Percentiles rank a stretch among this genome's conserved stretches.
Evolutionary conservation across 2,888 invertebrate genomes (phyloP).

Genomic region (Mythimna impura): DNA sequence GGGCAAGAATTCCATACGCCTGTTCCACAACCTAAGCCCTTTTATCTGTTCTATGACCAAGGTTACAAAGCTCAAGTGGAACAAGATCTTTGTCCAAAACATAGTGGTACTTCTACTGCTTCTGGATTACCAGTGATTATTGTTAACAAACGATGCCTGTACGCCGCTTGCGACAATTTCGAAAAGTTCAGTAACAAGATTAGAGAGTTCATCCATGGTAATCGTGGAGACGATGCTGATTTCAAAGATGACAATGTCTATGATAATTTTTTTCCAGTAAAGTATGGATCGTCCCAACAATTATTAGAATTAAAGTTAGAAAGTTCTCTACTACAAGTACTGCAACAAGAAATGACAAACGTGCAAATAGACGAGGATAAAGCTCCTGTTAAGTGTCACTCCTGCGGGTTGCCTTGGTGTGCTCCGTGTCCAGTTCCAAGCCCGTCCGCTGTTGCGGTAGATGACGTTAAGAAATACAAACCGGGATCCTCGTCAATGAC

Average conservation of each 20-base stretch:
- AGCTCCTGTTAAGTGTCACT: slow-evolving; percentile 71
- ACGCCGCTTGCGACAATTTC: slow-evolving; percentile 84
- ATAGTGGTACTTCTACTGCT: slow-evolving; percentile 75
- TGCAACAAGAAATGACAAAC: slow-evolving; percentile 79
- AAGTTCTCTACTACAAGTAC: slow-evolving; percentile 82
- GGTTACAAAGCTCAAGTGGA: slow-evolving; percentile 75
- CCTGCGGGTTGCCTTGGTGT: slow-evolving; percentile 71
- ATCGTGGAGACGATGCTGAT: slow-evolving; percentile 73
- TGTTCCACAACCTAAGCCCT: slow-evolving; percentile 78
- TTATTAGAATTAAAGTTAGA: slow-evolving; percentile 77
- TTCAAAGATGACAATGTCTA: slow-evolving; percentile 77
- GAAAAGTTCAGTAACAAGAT: slow-evolving; percentile 78
- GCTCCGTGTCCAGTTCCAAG: background rate
- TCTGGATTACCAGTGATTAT: slow-evolving; percentile 82
- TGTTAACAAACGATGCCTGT: slow-evolving; percentile 82
- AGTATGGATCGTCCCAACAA: slow-evolving; percentile 72
- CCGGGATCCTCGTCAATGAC: background rate
- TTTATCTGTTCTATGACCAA: slow-evolving; percentile 81
- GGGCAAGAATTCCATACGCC: slow-evolving; percentile 71
- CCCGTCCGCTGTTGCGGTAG: too few species aligned
- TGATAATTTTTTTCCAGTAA: slow-evolving; percentile 76
- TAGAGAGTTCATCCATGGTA: slow-evolving; percentile 75
- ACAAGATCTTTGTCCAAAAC: slow-evolving; percentile 78
- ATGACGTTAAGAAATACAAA: background rate
- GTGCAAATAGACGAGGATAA: slow-evolving; percentile 52